phyloP scores from a whole-genome alignment of 1,140 invertebrate species.

The Armadillidium nasatum region DNA sequence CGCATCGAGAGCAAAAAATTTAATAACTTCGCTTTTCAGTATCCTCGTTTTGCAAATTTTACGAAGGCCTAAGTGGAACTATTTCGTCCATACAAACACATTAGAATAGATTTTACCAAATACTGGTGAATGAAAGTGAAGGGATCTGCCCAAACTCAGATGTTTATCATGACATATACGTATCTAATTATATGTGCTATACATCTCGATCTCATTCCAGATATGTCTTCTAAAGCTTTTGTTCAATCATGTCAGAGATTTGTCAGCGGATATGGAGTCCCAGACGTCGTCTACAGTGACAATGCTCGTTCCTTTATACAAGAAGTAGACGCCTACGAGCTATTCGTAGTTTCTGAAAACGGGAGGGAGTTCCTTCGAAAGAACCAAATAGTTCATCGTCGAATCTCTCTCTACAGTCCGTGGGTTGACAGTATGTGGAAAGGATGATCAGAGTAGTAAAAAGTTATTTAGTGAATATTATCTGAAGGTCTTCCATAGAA shows the following conservation, averaged over 20 bases:
- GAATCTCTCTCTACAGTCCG: not conserved
- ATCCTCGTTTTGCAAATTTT: too few relatives aligned
- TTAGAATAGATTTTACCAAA: too few relatives aligned
- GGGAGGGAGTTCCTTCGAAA: not conserved
- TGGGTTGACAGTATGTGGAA: not conserved
- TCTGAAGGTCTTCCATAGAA: not conserved
- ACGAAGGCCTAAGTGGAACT: too few relatives aligned
- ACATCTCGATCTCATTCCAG: not conserved
- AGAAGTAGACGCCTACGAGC: not conserved
- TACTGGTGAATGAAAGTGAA: too few relatives aligned
- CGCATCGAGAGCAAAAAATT: too few relatives aligned
- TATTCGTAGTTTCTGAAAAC: not conserved
- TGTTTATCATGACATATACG: not conserved
- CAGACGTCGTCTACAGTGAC: slow-evolving; percentile 2
- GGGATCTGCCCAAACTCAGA: not conserved
- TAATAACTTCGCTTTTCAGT: too few relatives aligned
- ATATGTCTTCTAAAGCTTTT: not conserved
- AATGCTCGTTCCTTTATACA: slow-evolving; percentile 8
- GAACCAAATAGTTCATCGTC: slow-evolving; percentile 14
- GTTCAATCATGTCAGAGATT: not conserved
- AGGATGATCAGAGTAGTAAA: not conserved
- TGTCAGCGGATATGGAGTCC: slow-evolving; percentile 1
- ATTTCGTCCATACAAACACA: too few relatives aligned
- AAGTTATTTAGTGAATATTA: not conserved
- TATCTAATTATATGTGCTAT: not conserved